A percentile compares a stretch with the other conserved stretches of the same genome.
Conservation (phyloP, 2,888 invertebrate species). For the Drosophila paranaensis region DNA sequence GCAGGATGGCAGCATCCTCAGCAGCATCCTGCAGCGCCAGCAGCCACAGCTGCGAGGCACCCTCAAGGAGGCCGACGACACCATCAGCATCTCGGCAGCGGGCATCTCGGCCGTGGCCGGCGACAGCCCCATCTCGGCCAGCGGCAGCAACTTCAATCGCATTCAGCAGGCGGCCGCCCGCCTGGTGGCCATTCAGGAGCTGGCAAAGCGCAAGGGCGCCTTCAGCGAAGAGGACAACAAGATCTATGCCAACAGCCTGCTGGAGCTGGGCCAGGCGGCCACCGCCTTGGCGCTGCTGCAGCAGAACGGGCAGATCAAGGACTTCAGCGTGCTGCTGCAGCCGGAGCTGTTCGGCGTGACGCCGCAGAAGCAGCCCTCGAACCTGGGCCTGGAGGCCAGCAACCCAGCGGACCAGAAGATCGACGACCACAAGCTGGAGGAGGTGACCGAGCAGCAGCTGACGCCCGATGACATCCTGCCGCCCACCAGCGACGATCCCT, state of each 20-base stretch:
- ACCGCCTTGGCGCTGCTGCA: conserved; percentile 87
- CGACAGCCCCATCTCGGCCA: conserved; percentile 53
- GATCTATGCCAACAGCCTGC: conserved; percentile 87
- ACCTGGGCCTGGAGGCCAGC: conserved; percentile 62
- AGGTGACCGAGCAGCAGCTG: conserved; percentile 77
- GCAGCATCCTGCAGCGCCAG: conserved; percentile 45
- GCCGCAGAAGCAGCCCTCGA: conserved; percentile 64
- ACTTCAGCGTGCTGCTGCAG: conserved; percentile 85
- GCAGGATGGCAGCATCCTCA: conserved; percentile 56
- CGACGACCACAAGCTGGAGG: conserved; percentile 72
- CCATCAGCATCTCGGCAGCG: conserved; percentile 85
- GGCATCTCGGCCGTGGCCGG: conserved; percentile 57
- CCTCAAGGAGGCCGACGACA: conserved; percentile 62
- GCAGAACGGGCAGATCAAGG: conserved; percentile 86
- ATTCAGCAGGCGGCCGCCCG: conserved; percentile 87
- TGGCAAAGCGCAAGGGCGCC: conserved; percentile 87
- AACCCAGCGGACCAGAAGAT: conserved; percentile 67
- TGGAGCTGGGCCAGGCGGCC: conserved; percentile 86
- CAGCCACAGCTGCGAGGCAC: conserved; percentile 40
- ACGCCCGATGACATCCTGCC: conserved; percentile 81
- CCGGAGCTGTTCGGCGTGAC: conserved; percentile 74
- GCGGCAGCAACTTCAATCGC: conserved; percentile 86
- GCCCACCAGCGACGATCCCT: conserved; percentile 78
- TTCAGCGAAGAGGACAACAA: conserved; percentile 86
- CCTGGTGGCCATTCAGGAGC: conserved; percentile 87